Conservation (phyloP, 2,888 invertebrate species). For the Caenorhabditis uteleia region DNA sequence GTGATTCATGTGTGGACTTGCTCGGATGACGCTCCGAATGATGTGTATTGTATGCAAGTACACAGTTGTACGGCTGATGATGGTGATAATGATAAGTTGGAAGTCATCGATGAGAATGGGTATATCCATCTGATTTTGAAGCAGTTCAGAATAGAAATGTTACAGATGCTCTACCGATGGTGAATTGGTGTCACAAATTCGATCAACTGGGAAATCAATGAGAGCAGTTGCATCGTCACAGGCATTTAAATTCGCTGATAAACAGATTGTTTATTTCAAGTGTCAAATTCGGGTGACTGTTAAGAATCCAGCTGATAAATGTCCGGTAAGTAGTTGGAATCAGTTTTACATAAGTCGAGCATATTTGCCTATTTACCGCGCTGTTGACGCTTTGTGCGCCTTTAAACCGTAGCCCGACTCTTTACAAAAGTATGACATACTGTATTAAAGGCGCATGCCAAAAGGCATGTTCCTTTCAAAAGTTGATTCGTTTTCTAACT, state of each 20-base stretch:
- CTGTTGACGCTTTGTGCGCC: no score
- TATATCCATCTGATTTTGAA: no score
- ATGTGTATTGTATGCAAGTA: conserved; percentile 37
- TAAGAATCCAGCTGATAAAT: conserved; percentile 18
- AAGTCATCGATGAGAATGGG: conserved; percentile 32
- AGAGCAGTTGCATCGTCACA: conserved; percentile 34
- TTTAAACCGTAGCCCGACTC: no score
- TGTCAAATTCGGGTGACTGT: conserved; percentile 30
- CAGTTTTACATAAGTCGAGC: no score
- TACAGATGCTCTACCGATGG: conserved; percentile 23
- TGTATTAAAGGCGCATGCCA: no score
- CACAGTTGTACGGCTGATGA: conserved; percentile 34
- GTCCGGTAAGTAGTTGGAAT: conserved; percentile 25
- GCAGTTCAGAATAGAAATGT: background rate
- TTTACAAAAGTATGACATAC: no score
- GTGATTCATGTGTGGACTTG: conserved; percentile 38
- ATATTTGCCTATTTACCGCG: no score
- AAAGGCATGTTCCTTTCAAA: no score
- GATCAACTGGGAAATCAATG: conserved; percentile 24
- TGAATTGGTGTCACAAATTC: conserved; percentile 30
- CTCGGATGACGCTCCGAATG: conserved; percentile 28
- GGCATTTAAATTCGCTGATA: conserved; percentile 37
- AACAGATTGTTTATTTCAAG: conserved; percentile 34
- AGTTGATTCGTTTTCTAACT: no score
- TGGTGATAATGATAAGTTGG: conserved; percentile 17